Base-by-base conservation (phyloP, 2,797 vertebrate genomes). In the Halcyon badia region DNA sequence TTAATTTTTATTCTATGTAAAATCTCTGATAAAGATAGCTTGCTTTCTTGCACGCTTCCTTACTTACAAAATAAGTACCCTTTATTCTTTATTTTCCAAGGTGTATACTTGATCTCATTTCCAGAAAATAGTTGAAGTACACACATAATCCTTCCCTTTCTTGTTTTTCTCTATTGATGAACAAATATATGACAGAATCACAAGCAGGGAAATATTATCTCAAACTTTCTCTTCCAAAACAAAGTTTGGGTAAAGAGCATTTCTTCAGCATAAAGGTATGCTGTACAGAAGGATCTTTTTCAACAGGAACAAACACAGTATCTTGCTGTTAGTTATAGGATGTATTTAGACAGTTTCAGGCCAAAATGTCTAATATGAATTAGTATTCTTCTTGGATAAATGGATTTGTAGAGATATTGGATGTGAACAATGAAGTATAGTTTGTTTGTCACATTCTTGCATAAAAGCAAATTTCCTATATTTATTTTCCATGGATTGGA, bases 261-360 rank as follows among this genome's bases (percentile, higher is more conserved):
- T 85, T 71, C 42, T 76, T 83, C 49, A 70, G 72, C 77, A 75
- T 51, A 91, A 88, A 94, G 42, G 57, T 96, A 88, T 58, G 68
- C 52, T 58, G 35, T 46, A 54, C 69, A 82, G 52, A 92, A 89
- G 75, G 37, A 86, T 49, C n/a, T 87, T 91, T 92, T 75, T 83
- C 9, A 5, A 10, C 2, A 13, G 60, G 18, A 62, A 88, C 30
- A 75, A 83, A 51, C 14, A 46, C 6, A 39, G 7, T 35, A 72
- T 33, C 66, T 81, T 6, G 2, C 78, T 37, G 33, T 86, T 79
- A 87, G 11, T 51, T 65, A 39, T 8, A 65, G 42, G 60, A 95
- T 94, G 6, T 61, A 79, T 78, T 84, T 92, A 70, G 96, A 95
- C 80, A 95, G 73, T 96, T 97, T 96, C 73, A 95, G 87, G 89